Conservation (phyloP, 1,140 invertebrate genomes). For the Microplitis demolitor region DNA sequence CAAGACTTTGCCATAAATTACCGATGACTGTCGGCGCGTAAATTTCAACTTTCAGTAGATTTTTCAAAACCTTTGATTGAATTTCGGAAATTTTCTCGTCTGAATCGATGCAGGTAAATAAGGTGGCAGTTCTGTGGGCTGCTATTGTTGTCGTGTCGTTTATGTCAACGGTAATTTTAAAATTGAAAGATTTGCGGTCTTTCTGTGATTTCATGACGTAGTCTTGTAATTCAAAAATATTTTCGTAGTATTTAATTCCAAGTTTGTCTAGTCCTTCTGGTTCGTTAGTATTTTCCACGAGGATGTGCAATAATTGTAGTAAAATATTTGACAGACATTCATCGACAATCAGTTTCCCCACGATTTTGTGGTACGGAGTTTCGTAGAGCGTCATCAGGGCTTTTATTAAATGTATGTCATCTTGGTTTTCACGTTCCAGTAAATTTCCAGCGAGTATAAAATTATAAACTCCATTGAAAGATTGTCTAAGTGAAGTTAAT, state of each 20-base stretch:
- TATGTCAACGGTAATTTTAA: background rate
- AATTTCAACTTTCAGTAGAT: slow-evolving; percentile 38
- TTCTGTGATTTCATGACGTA: background rate
- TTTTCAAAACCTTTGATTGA: slow-evolving; percentile 37
- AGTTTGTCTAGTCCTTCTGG: background rate
- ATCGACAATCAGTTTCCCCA: slow-evolving; percentile 39
- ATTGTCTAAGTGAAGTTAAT: background rate
- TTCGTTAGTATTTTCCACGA: slow-evolving; percentile 2
- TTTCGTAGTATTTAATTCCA: slow-evolving; percentile 19
- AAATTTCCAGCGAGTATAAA: slow-evolving; percentile 14
- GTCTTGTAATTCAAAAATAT: slow-evolving; percentile 14
- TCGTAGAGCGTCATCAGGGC: slow-evolving; percentile 39
- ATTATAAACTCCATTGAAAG: background rate
- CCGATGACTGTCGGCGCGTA: slow-evolving; percentile 30
- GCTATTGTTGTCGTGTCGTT: background rate
- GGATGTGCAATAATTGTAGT: slow-evolving; percentile 33
- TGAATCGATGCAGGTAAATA: slow-evolving; percentile 34
- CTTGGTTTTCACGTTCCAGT: slow-evolving; percentile 28
- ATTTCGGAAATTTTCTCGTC: slow-evolving; percentile 25
- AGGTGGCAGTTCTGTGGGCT: slow-evolving; percentile 7
- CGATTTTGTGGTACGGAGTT: slow-evolving; percentile 26
- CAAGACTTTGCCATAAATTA: slow-evolving; percentile 36
- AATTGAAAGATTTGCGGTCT: background rate
- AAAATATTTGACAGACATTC: slow-evolving; percentile 31
- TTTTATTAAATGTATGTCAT: slow-evolving; percentile 33